Percentiles rank a stretch among this genome's conserved stretches.
phyloP scores from a whole-genome alignment of 2,888 invertebrate species.

The Pomacea canaliculata region DNA sequence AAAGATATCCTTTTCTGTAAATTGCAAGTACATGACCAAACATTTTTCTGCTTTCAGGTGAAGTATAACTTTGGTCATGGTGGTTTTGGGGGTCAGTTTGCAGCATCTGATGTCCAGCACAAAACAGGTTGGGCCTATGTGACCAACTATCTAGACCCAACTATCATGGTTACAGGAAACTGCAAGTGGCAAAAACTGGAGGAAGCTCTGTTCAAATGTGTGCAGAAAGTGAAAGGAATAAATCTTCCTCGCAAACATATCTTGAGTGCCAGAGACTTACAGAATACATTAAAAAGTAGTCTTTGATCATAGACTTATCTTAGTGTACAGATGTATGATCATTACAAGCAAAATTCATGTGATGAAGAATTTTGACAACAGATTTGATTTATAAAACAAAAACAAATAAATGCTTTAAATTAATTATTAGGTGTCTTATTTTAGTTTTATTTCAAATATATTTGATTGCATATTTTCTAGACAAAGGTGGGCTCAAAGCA shows the following conservation, averaged over 20 bases:
- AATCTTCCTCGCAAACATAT: slow-evolving; percentile 22
- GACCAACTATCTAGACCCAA: slow-evolving; percentile 60
- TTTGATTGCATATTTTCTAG: no score
- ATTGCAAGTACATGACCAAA: no score
- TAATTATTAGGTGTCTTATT: no score
- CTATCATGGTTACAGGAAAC: slow-evolving; percentile 38
- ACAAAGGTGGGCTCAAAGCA: no score
- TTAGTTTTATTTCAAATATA: no score
- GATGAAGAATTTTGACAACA: no score
- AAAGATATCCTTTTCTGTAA: no score
- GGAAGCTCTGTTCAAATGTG: slow-evolving; percentile 49
- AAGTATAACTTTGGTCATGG: slow-evolving; percentile 65
- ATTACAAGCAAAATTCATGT: no score
- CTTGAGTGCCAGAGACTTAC: not conserved
- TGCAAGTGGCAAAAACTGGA: slow-evolving; percentile 47
- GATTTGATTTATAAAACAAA: no score
- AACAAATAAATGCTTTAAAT: no score
- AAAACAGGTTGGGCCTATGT: slow-evolving; percentile 68
- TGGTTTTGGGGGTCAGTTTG: slow-evolving; percentile 70
- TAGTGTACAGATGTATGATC: not conserved
- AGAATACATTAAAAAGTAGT: slow-evolving; percentile 2
- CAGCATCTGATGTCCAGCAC: slow-evolving; percentile 64
- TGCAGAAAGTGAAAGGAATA: slow-evolving; percentile 44
- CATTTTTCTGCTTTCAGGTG: slow-evolving; percentile 34
- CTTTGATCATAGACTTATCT: not conserved